Percentiles rank a stretch among this genome's conserved stretches.
These are phyloP conservation scores for Tachystola acroxantha DNA, from an alignment of 2,888 invertebrate genomes.

Conservation along the genomic window DNA sequence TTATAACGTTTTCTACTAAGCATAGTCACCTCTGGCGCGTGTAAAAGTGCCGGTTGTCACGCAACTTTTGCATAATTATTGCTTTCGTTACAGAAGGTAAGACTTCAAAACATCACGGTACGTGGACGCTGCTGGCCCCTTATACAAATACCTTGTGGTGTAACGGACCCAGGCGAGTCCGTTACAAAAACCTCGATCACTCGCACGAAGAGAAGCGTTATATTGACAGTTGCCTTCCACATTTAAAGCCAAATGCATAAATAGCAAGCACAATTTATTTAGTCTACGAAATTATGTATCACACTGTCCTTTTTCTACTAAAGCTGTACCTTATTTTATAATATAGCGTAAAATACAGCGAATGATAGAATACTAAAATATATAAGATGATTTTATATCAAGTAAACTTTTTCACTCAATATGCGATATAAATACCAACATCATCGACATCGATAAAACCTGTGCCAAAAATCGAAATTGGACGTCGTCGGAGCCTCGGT, in stretches of 20 bases:
- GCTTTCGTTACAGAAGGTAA: background rate
- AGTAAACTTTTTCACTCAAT: background rate
- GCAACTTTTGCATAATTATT: constrained; percentile 1
- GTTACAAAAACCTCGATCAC: background rate
- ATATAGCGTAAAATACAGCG: constrained; percentile 13
- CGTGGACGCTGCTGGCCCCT: no score
- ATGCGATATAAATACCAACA: background rate
- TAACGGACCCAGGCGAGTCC: background rate
- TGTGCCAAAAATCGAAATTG: no score
- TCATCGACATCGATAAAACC: no score
- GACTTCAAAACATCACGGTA: background rate
- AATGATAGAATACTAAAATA: constrained; percentile 14
- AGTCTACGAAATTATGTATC: constrained; percentile 2
- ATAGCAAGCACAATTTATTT: background rate
- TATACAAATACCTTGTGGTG: background rate
- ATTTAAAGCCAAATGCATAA: background rate
- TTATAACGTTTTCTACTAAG: no score
- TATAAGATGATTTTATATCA: constrained; percentile 3
- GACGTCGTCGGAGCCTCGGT: background rate
- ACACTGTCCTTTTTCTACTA: background rate
- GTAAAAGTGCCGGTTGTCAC: background rate
- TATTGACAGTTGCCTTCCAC: background rate
- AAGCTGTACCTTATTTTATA: constrained; percentile 4
- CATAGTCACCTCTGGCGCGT: background rate
- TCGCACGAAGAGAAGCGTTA: background rate